Evolutionary conservation across 1,140 invertebrate genomes (phyloP), one percentile per base, ranked within the genome.

Genomic region (Sycophaga agraensis): DNA sequence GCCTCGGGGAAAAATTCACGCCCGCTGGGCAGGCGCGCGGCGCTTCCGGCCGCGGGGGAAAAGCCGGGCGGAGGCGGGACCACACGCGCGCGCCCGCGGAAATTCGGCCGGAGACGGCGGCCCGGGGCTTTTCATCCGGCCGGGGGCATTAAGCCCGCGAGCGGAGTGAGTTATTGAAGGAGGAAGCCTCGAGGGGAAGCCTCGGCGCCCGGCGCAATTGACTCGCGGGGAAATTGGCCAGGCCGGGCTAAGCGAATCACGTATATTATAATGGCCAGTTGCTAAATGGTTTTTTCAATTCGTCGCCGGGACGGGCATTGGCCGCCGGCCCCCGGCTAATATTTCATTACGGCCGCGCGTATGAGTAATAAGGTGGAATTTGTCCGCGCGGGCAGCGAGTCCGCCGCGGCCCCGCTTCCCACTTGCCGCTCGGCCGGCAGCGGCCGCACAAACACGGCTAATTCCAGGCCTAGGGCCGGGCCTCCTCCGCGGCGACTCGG

Each of bases 191-290:
- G 9, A 35, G 21, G 21, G 17, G 64, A 50, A 49, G n/a, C 7
- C 62, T 48, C 64, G 54, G 60, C 48, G 45, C 39, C 37, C 66
- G 51, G 65, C 61, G 61, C 66, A 62, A 71, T 69, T 70, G 68
- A 73, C 69, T 69, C 51, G 61, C 61, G 53, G 53, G 60, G 56
- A 62, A 62, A 62, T 62, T 58, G 54, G 58, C 54, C 54, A 48
- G 53, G 28, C 28, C 73, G 69, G 73, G 73, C 80, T 78, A 77
- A 80, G 79, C 77, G 79, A 81, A 81, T 80, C 78, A 78, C 79
- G 79, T 79, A 81, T 81, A 80, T 81, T 78, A 79, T 81, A 80
- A 81, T 80, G 73, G 76, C 75, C 77, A 79, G 77, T 79, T 80
- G 77, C 78, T 80, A 80, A 80, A 81, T 81, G 79, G 71, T 79